These are phyloP conservation scores for Megaceryle maxima DNA, from an alignment of 2,113 vertebrate genomes.

Conservation along the genomic window DNA sequence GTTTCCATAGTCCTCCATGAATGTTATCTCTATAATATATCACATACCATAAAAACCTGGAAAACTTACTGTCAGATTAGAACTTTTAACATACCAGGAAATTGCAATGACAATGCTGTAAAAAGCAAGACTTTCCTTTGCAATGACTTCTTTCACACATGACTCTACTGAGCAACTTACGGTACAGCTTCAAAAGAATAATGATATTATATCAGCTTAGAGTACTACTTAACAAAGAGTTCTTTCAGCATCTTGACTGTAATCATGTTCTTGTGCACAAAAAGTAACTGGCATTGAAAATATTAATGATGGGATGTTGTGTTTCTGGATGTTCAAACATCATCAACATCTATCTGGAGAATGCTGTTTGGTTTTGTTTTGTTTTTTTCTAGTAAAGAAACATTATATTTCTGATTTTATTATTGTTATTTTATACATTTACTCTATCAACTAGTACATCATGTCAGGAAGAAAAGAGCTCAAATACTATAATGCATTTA, in stretches of 20 bases:
- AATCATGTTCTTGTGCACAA: neutral
- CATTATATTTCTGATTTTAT: neutral
- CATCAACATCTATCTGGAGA: neutral
- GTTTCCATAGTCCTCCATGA: neutral
- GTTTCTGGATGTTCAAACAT: neutral
- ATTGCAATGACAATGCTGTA: slow-evolving; percentile 39
- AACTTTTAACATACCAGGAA: neutral
- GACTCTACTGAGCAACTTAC: neutral
- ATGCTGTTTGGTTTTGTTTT: neutral
- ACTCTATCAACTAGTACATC: neutral
- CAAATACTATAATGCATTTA: neutral
- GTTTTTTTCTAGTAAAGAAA: neutral
- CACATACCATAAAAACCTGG: neutral
- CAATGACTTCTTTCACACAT: neutral
- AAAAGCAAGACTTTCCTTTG: neutral
- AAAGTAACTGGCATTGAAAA: neutral
- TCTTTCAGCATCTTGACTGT: neutral
- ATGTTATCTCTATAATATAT: neutral
- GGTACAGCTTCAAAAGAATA: neutral
- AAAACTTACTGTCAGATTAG: slow-evolving; percentile 43
- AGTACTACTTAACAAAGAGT: neutral
- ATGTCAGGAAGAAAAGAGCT: neutral
- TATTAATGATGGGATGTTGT: neutral
- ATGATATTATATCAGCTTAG: neutral
- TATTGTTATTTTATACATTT: neutral